Evolutionary conservation across 2,888 invertebrate species (phyloP), one percentile per base, ranked within the genome.

Genomic region (Cheilosia impressa): DNA sequence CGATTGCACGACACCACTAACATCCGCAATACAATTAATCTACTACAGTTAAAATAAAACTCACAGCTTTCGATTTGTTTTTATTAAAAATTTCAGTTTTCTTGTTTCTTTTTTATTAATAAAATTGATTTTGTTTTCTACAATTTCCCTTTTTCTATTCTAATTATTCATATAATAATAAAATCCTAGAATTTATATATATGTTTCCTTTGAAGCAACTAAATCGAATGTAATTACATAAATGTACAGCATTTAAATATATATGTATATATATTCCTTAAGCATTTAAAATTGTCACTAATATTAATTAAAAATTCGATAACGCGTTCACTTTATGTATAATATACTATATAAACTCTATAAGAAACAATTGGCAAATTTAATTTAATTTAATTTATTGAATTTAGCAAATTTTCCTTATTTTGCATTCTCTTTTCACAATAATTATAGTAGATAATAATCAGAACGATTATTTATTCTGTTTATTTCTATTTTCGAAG

Each of bases 251-350:
- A 34, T 68, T 66, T 69, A 60, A 60, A 58, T 66, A 68, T 77
- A 69, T 38, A 38, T 38, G 1, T 38, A 38, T 13, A 9, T 65
- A 72, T 71, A 55, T 63, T 43, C 31, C 41, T 65, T 43, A 85
- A 85, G 85, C 81, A 72, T 80, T 52, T 77, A 72, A 76, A 80
- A 76, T 77, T 77, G 52, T 81, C 41, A 81, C 72, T 85, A 81
- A 81, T 81, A 3, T 77, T 85, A 72, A 72, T 72, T 65, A 68
- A 85, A 85, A 85, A 85, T 85, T 85, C 85, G 85, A 85, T 81
- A 85, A 85, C 76, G 76, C 85, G 55, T 75, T 84, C 75, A 69
- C 68, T 80, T 71, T 75, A 50, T n/a, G 52, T 63, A 63, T 63
- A 47, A 47, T 55, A 19, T 47, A 57, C n/a, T 47, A 15, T 63